Percentiles rank a stretch among this genome's conserved stretches.
Evolutionary conservation across 1,140 invertebrate genomes (phyloP).

Genomic region (Drosophila eugracilis): DNA sequence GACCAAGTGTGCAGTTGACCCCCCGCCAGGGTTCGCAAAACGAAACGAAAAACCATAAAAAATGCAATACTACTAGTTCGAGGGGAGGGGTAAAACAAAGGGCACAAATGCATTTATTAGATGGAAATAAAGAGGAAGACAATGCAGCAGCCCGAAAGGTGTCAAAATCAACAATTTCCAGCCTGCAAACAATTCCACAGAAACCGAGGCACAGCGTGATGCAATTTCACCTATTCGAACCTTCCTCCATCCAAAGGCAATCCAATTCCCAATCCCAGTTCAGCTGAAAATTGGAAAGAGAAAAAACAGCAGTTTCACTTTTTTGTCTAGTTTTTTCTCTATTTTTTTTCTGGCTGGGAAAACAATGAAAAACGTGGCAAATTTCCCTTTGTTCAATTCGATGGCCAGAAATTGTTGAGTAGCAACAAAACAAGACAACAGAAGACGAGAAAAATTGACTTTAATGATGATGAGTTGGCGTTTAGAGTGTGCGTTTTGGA

Average conservation of each 20-base stretch:
- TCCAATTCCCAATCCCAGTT: conserved; percentile 51
- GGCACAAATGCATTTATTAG: conserved; percentile 67
- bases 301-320: conserved; percentile 71
- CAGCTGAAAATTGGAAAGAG: conserved; percentile 53
- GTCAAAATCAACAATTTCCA: conserved; percentile 81
- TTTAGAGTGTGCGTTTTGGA: conserved; percentile 65
- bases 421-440: conserved; percentile 61
- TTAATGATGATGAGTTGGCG: conserved; percentile 83
- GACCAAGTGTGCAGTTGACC: conserved; percentile 39
- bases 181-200: conserved; percentile 74
- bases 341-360: conserved; percentile 41
- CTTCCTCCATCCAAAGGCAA: conserved; percentile 15
- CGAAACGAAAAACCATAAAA: conserved; percentile 75
- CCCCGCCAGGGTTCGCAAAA: conserved; percentile 49
- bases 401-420: conserved; percentile 69
- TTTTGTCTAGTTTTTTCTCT: conserved; percentile 38
- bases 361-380: conserved; percentile 84
- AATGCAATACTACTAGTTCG: conserved; percentile 64
- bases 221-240: conserved; percentile 61
- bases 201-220: conserved; percentile 74
- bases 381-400: conserved; percentile 79
- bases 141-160: conserved; percentile 66
- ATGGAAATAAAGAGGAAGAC: conserved; percentile 70
- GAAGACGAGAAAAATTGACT: conserved; percentile 67
- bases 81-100: conserved; percentile 35